Percentiles rank a stretch among this genome's conserved stretches.
These are phyloP conservation scores for Psettodes erumei DNA, from an alignment of 2,113 vertebrate genomes.

Conservation along the genomic window DNA sequence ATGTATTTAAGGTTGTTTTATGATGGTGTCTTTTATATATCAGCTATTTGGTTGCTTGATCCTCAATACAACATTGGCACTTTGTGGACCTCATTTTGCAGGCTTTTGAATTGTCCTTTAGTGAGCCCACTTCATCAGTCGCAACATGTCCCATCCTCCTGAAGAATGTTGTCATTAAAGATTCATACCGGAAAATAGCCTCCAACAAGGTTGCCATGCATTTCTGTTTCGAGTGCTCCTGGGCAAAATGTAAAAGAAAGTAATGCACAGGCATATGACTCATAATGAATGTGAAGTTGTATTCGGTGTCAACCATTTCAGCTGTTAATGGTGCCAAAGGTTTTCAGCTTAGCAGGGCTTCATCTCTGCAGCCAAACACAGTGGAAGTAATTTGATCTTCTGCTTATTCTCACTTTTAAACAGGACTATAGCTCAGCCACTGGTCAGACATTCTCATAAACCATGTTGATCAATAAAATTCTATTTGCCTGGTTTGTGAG, in stretches of 20 bases:
- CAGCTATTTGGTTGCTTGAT: constrained; percentile 25
- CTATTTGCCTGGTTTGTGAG: constrained; percentile 29
- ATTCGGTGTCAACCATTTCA: constrained; percentile 36
- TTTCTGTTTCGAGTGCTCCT: constrained; percentile 32
- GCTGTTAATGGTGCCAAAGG: constrained; percentile 53
- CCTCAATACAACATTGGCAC: constrained; percentile 8
- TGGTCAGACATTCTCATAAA: constrained; percentile 39
- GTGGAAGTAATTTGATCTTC: constrained; percentile 54
- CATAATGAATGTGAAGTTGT: constrained; percentile 54
- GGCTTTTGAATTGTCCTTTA: constrained; percentile 49
- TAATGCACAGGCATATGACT: constrained; percentile 28
- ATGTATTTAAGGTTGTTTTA: constrained; percentile 45
- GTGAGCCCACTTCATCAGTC: constrained; percentile 43
- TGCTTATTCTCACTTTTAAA: constrained; percentile 48
- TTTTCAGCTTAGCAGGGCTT: constrained; percentile 27
- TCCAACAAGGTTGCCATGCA: constrained; percentile 43
- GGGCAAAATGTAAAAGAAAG: constrained; percentile 37
- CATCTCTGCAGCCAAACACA: constrained; percentile 23
- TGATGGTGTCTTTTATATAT: constrained; percentile 40
- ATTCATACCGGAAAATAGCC: constrained; percentile 70
- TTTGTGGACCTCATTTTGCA: constrained; percentile 39
- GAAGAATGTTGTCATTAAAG: constrained; percentile 76
- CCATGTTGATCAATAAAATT: constrained; percentile 34
- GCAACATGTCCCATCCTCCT: constrained; percentile 49
- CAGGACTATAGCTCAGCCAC: constrained; percentile 10